Percentiles rank a stretch among this genome's conserved stretches.
These are phyloP conservation scores for Hartigia nigra DNA, from an alignment of 2,888 invertebrate genomes.

Conservation along the genomic window DNA sequence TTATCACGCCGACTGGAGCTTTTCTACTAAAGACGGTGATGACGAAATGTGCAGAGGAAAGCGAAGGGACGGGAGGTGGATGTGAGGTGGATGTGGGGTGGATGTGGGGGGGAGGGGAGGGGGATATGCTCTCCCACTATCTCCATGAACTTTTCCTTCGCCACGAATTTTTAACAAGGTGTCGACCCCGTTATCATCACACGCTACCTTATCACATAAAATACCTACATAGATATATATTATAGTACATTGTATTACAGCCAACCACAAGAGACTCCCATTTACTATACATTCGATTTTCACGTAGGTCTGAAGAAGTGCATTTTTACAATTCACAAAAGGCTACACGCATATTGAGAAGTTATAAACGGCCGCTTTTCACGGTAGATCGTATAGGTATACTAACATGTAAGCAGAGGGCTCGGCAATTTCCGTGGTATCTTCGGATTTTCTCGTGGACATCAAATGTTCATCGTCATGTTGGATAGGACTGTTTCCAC, in stretches of 20 bases:
- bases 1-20: background rate
- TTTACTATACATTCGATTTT: background rate
- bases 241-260: background rate
- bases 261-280: background rate
- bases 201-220: background rate
- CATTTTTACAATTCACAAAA: background rate
- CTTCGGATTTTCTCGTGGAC: background rate
- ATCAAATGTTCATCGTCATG: conserved; percentile 20
- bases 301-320: background rate
- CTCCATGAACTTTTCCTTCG: background rate
- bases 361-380: background rate
- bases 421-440: background rate
- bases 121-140: background rate
- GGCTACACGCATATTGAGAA: background rate
- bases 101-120: no score
- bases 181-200: background rate
- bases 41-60: background rate
- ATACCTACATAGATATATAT: no score
- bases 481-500: conserved; percentile 37
- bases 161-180: background rate
- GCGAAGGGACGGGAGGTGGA: no score
- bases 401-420: background rate
- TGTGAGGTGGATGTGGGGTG: no score
- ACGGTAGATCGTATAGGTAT: background rate
- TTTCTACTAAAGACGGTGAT: background rate